phyloP scores from a whole-genome alignment of 37 sponge, comb jelly and placozoan species.

The Ephydatia muelleri region DNA sequence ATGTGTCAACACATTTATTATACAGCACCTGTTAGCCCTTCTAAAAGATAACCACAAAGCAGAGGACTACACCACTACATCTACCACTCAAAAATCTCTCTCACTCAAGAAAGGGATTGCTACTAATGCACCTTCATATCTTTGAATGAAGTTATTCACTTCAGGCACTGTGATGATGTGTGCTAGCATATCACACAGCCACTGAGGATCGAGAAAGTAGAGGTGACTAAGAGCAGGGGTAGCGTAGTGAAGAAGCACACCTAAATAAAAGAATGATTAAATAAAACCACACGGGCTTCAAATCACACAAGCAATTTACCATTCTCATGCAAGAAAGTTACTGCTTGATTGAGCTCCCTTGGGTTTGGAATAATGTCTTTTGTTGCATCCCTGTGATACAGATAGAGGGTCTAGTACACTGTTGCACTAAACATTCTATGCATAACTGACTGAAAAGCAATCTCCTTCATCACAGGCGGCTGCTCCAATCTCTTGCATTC shows the following conservation, averaged over 20 bases:
- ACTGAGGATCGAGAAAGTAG: slow-evolving; percentile 95
- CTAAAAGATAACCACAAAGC: not conserved
- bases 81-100: too few relatives aligned
- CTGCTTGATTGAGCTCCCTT: slow-evolving; percentile 85
- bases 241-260: slow-evolving; percentile 85
- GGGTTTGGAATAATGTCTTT: slow-evolving; percentile 74
- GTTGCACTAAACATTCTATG: not conserved
- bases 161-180: slow-evolving; percentile 93
- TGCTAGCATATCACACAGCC: slow-evolving; percentile 96
- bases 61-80: too few relatives aligned
- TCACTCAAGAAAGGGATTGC: too few relatives aligned
- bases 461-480: slow-evolving; percentile 74
- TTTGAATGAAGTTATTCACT: slow-evolving; percentile 76
- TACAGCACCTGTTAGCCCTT: not conserved
- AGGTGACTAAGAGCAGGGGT: slow-evolving; percentile 87
- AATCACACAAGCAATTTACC: slow-evolving; percentile 47
- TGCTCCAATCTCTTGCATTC: slow-evolving; percentile 11
- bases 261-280: slow-evolving; percentile 4
- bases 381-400: slow-evolving; percentile 41
- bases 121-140: slow-evolving; percentile 50
- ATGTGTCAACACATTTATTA: too few relatives aligned
- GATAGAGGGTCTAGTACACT: not conserved
- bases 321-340: slow-evolving; percentile 91
- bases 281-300: not conserved
- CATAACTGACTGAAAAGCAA: slow-evolving; percentile 57